Conservation (phyloP, 35 echinoderm and acorn worm species). For the Nesometra sesokonis region DNA sequence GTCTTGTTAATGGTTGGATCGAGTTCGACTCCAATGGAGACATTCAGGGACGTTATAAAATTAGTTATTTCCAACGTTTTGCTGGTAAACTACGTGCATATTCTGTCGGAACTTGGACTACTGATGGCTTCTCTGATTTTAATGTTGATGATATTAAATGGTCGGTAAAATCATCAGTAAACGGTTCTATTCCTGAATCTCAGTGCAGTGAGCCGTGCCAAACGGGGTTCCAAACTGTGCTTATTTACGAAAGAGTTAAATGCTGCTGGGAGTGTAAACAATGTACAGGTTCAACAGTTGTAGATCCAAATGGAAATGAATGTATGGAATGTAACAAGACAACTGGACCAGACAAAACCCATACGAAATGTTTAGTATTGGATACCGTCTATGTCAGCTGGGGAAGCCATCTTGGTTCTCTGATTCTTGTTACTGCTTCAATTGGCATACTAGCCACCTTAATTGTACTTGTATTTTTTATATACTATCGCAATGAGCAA, state of each 20-base stretch:
- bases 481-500: not conserved
- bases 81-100: not conserved
- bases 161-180: slow-evolving; percentile 39
- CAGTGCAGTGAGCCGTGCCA: slow-evolving; percentile 61
- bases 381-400: not conserved
- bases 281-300: not conserved
- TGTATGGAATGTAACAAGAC: not conserved
- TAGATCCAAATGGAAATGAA: not conserved
- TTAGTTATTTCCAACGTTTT: slow-evolving; percentile 39
- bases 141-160: not conserved
- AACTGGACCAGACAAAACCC: not conserved
- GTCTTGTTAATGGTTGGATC: slow-evolving; percentile 64
- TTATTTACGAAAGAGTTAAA: slow-evolving; percentile 4
- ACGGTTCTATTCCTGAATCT: slow-evolving; percentile 27
- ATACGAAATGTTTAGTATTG: not conserved
- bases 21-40: slow-evolving; percentile 51
- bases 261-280: slow-evolving; percentile 58
- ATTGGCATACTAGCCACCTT: not conserved
- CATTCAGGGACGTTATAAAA: slow-evolving; percentile 39
- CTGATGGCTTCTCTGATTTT: not conserved
- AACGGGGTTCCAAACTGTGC: slow-evolving; percentile 5
- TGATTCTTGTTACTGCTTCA: not conserved
- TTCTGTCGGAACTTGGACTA: slow-evolving; percentile 29
- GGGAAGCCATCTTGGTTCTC: not conserved
- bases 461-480: not conserved